Conservation (phyloP, 1,140 invertebrate genomes). For the Drosophila sproati region DNA sequence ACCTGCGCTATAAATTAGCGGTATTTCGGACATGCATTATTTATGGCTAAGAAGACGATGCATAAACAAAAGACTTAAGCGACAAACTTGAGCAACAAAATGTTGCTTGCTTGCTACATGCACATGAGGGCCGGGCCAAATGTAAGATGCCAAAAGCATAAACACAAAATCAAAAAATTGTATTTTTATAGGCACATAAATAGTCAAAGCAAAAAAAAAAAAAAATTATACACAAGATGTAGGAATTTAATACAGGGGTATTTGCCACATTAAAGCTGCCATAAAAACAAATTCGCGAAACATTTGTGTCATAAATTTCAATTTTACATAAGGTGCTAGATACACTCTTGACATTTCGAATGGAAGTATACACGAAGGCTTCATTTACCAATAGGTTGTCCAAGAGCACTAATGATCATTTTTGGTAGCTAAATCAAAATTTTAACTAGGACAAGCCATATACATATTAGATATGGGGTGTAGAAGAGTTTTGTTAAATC, state of each 20-base stretch:
- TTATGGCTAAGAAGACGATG: slow-evolving; percentile 45
- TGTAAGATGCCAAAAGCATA: slow-evolving; percentile 38
- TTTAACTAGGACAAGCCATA: slow-evolving; percentile 1
- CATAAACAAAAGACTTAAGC: slow-evolving; percentile 72
- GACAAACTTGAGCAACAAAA: slow-evolving; percentile 56
- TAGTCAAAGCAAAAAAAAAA: slow-evolving; percentile 37
- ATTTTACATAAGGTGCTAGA: slow-evolving; percentile 40
- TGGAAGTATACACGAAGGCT: slow-evolving; percentile 15
- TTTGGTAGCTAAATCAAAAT: neutral
- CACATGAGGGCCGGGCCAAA: slow-evolving; percentile 56
- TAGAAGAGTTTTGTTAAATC: no score
- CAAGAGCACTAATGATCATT: slow-evolving; percentile 4
- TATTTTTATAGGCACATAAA: slow-evolving; percentile 69
- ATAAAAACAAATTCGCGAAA: slow-evolving; percentile 65
- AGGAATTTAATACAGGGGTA: slow-evolving; percentile 55
- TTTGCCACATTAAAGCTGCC: slow-evolving; percentile 64
- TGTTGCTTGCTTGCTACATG: slow-evolving; percentile 27
- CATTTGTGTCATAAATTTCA: slow-evolving; percentile 68
- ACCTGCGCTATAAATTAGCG: slow-evolving; percentile 52
- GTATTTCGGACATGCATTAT: slow-evolving; percentile 50
- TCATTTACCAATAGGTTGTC: slow-evolving; percentile 28
- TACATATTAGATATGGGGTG: no score
- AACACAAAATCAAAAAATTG: slow-evolving; percentile 38
- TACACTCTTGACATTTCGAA: slow-evolving; percentile 56
- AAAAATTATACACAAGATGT: slow-evolving; percentile 14